Conservation (phyloP, 2,113 vertebrate species). For the Hemicordylus capensis region DNA sequence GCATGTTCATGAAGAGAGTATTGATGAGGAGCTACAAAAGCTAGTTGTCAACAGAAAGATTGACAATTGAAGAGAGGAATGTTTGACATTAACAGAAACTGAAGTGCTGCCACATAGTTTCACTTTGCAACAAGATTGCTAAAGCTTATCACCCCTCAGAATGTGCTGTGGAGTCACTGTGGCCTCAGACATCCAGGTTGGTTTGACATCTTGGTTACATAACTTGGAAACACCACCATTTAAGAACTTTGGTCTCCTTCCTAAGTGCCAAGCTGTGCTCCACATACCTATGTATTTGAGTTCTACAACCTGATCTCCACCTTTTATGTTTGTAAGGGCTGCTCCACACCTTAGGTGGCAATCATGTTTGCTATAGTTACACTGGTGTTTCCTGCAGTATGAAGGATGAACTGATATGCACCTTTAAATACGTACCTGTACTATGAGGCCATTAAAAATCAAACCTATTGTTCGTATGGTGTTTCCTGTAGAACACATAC, state of each 20-base stretch:
- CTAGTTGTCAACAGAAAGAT: not conserved
- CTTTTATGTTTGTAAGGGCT: not conserved
- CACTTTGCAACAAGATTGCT: not conserved
- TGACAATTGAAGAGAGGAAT: not conserved
- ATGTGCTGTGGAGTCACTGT: not conserved
- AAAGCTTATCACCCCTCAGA: not conserved
- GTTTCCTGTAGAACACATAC: not conserved
- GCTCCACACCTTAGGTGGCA: not conserved
- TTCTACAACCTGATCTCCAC: not conserved
- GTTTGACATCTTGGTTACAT: not conserved
- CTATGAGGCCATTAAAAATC: not conserved
- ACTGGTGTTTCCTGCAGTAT: not conserved
- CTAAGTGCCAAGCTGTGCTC: not conserved
- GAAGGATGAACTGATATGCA: not conserved
- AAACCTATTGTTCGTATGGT: not conserved
- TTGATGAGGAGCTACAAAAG: not conserved
- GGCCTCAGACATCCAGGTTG: not conserved
- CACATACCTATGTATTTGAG: not conserved
- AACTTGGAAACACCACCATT: not conserved
- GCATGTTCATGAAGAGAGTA: not conserved
- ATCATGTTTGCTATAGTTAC: not conserved
- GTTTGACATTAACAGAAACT: not conserved
- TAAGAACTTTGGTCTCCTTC: not conserved
- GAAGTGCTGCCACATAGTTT: not conserved
- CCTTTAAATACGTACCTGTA: not conserved